phyloP scores from a whole-genome alignment of 2,888 invertebrate species.

The Volucella bombylans region DNA sequence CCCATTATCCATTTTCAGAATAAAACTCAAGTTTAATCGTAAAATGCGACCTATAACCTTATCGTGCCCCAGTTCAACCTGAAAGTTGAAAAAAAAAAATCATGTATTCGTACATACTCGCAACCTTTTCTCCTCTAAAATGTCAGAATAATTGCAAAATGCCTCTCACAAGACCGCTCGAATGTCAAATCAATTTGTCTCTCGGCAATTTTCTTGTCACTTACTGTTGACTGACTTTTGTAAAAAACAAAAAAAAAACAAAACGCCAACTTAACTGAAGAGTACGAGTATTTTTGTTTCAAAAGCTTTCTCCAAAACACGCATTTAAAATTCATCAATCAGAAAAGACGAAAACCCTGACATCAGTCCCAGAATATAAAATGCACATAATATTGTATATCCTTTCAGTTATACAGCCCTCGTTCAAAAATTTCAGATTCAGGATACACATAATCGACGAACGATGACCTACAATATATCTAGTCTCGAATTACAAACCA shows the following conservation, averaged over 20 bases:
- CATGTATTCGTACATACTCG: too few relatives aligned
- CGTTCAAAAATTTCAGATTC: too few relatives aligned
- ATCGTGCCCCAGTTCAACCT: too few relatives aligned
- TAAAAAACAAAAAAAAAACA: background rate
- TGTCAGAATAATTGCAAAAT: constrained; percentile 15
- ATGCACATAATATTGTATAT: constrained; percentile 7
- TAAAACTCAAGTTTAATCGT: too few relatives aligned
- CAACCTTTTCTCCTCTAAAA: background rate
- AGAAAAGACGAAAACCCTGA: constrained; percentile 1
- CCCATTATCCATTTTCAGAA: too few relatives aligned
- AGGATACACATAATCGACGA: background rate
- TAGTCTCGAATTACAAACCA: constrained; percentile 36
- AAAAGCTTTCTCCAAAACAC: background rate
- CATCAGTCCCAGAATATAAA: constrained; percentile 1
- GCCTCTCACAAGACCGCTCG: background rate
- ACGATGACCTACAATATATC: constrained; percentile 53
- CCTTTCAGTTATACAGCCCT: too few relatives aligned
- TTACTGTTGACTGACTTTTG: background rate
- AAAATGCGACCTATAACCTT: too few relatives aligned
- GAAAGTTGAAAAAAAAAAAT: too few relatives aligned
- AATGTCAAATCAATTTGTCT: constrained; percentile 49
- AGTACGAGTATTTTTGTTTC: constrained; percentile 8
- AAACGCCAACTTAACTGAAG: background rate
- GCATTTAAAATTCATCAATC: constrained; percentile 49
- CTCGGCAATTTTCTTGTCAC: constrained; percentile 15